Conservation (phyloP, 2,797 vertebrate genomes). For the Cercopithecus mitis region DNA sequence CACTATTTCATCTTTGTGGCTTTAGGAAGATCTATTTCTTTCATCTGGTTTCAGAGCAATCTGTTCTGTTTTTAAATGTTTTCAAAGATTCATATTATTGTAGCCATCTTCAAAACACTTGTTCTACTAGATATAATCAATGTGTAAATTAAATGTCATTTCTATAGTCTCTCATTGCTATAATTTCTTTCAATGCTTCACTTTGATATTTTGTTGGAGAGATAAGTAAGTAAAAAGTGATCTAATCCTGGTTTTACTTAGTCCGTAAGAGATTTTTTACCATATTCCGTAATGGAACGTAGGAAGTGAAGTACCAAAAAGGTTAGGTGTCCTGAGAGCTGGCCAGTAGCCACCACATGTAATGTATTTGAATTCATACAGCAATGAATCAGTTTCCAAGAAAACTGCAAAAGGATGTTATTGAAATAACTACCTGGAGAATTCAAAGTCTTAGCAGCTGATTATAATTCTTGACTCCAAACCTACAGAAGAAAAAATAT, state of each 20-base stretch:
- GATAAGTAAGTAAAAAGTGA: not conserved
- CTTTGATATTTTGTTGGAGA: slow-evolving; percentile 5
- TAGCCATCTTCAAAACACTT: not conserved
- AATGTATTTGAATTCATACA: slow-evolving; percentile 4
- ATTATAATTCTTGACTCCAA: slow-evolving; percentile 42
- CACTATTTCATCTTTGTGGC: not conserved
- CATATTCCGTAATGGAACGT: not conserved
- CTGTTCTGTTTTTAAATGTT: not conserved
- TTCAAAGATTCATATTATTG: slow-evolving; percentile 17
- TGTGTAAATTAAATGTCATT: not conserved
- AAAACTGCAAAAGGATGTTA: slow-evolving; percentile 53
- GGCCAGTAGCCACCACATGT: not conserved
- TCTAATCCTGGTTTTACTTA: not conserved
- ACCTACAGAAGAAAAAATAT: slow-evolving; percentile 40
- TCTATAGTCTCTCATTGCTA: not conserved
- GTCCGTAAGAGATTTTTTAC: not conserved
- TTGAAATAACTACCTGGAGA: slow-evolving; percentile 55
- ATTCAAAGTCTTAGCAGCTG: not conserved
- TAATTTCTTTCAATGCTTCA: not conserved
- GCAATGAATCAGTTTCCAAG: slow-evolving; percentile 18
- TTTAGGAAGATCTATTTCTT: not conserved
- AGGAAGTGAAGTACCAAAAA: not conserved
- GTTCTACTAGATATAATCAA: not conserved
- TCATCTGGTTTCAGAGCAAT: slow-evolving; percentile 3
- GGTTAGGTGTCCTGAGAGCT: not conserved